Evolutionary conservation across 2,113 vertebrate species (phyloP).

Genomic region (Progne subis): DNA sequence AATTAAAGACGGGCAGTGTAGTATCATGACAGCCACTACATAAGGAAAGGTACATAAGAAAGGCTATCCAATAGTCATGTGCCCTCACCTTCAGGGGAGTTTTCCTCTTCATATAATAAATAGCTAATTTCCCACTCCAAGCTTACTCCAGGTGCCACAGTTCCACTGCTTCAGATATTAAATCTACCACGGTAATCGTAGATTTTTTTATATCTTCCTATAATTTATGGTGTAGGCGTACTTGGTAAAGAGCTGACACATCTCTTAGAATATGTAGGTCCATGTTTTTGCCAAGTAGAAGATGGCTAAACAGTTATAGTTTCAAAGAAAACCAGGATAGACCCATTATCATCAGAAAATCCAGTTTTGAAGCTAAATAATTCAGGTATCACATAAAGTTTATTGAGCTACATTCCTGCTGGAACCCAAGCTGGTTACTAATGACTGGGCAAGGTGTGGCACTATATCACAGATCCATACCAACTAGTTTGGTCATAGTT

Average conservation of each 20-base stretch:
- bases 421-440: not conserved
- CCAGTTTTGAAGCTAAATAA: not conserved
- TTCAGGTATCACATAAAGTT: not conserved
- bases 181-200: not conserved
- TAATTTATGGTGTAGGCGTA: not conserved
- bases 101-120: not conserved
- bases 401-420: not conserved
- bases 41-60: not conserved
- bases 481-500: not conserved
- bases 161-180: not conserved
- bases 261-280: not conserved
- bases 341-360: not conserved
- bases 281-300: not conserved
- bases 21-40: not conserved
- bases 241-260: not conserved
- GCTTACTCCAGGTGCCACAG: not conserved
- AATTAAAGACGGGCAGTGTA: not conserved
- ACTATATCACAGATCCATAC: not conserved
- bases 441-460: not conserved
- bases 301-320: not conserved
- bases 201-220: not conserved
- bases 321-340: not conserved
- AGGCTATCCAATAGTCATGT: not conserved
- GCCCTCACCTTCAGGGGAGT: not conserved
- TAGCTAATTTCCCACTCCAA: not conserved